A percentile compares a stretch with the other conserved stretches of the same genome.
Evolutionary conservation across 2,113 vertebrate species (phyloP).

Genomic region (Apodemus sylvaticus): DNA sequence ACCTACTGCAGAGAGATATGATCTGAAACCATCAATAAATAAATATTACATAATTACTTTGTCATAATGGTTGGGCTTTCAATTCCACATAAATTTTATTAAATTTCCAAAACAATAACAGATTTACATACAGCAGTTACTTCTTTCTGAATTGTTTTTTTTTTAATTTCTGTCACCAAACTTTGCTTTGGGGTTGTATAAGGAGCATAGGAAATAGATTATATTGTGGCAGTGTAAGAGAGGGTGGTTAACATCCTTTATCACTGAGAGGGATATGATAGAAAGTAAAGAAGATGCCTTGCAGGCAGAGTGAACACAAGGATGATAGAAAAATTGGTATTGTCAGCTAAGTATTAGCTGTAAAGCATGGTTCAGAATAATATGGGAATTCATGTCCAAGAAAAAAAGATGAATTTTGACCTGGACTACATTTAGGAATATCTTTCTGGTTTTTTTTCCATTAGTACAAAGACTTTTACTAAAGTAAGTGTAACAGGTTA

Average conservation of each 20-base stretch:
- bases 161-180: constrained; percentile 57
- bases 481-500: constrained; percentile 51
- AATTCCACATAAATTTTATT: background rate
- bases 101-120: background rate
- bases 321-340: constrained; percentile 84
- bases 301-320: constrained; percentile 76
- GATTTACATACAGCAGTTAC: background rate
- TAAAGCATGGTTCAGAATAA: constrained; percentile 80
- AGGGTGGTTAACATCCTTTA: constrained; percentile 73
- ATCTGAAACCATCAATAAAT: background rate
- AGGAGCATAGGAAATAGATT: background rate
- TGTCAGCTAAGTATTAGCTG: constrained; percentile 83
- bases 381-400: constrained; percentile 76
- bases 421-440: constrained; percentile 79
- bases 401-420: constrained; percentile 82
- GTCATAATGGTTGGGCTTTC: constrained; percentile 51
- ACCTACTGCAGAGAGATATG: background rate
- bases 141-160: constrained; percentile 40
- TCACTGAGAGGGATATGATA: constrained; percentile 77
- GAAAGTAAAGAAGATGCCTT: constrained; percentile 76
- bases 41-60: background rate
- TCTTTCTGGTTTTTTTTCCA: constrained; percentile 60
- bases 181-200: constrained; percentile 42
- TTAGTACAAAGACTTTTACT: constrained; percentile 61
- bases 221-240: background rate